Base-by-base conservation (phyloP, 2,797 vertebrate species). In the Rhinoraja longicauda region DNA sequence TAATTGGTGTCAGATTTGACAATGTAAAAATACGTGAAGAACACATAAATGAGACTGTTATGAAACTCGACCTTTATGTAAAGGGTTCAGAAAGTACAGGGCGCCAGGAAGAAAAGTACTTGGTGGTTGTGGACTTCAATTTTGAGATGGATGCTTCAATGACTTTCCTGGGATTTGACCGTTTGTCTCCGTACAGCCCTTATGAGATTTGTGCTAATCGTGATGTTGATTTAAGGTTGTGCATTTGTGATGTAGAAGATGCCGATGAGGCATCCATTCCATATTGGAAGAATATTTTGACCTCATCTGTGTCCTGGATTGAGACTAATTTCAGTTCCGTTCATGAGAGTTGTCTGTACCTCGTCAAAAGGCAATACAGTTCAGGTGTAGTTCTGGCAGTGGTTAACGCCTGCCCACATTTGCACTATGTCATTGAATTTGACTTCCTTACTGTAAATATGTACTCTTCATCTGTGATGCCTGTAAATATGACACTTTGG, bases 141-240 rank as follows among this genome's bases (percentile, higher is more conserved):
- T 86, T 79, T 64, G 32, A 72, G 39, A 12, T 90, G 73, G 45
- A 91, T 93, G 88, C 93, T 93, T 93, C 93, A 77, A 92, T 94
- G 84, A 88, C 93, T 26, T 94, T 94, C 19, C 67, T 94, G 26
- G 93, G 94, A 6, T 94, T 93, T 82, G 93, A 88, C 67, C 93
- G 94, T 32, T 1, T 94, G 75, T 94, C 94, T 32, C 93, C 94
- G 45, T 94, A 93, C n/a, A 94, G 93, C 78, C 24, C 24, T 39
- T 94, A 94, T 78, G 91, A 67, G 67, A 19, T 92, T 81, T 94
- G 94, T 93, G 92, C 93, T 81, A 90, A 93, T 77, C 32, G 76
- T 59, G 36, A 75, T 78, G 90, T 94, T 57, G 93, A 94, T 70
- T 67, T 93, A 75, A 77, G 93, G 21, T 72, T 94, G 72, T 94